phyloP scores from a whole-genome alignment of 2,797 vertebrate species.

The Microctenopoma lineatum region DNA sequence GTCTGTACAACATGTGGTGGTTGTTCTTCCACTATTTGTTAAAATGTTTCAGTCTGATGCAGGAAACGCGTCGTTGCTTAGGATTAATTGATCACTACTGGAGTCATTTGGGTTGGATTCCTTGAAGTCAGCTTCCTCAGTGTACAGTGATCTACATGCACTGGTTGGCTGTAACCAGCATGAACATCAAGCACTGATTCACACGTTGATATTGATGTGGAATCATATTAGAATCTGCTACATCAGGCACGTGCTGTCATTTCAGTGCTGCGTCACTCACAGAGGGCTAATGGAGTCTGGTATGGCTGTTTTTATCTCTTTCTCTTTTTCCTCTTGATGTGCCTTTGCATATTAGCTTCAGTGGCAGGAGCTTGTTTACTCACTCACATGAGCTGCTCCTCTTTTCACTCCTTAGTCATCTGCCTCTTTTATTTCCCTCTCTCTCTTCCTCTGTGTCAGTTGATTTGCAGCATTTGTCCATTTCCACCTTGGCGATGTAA shows the following conservation, averaged over 20 bases:
- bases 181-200: conserved; percentile 41
- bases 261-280: conserved; percentile 34
- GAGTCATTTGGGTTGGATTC: not conserved
- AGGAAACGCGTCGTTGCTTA: no score
- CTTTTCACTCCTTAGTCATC: conserved; percentile 1
- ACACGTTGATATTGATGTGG: conserved; percentile 44
- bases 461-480: conserved; percentile 63
- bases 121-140: no score
- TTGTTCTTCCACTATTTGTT: not conserved
- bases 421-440: conserved; percentile 16
- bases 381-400: conserved; percentile 8
- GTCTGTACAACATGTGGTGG: not conserved
- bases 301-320: conserved; percentile 40
- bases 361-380: conserved; percentile 42
- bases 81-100: no score
- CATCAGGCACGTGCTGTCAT: conserved; percentile 30
- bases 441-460: conserved; percentile 19
- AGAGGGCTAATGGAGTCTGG: conserved; percentile 44
- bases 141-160: not conserved
- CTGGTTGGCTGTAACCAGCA: not conserved
- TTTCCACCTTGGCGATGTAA: conserved; percentile 65
- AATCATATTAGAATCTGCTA: conserved; percentile 50
- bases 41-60: not conserved
- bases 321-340: conserved; percentile 26
- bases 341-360: conserved; percentile 44